A percentile compares a stretch with the other conserved stretches of the same genome.
Conservation (phyloP, 30 jellyfish, hydroid and myxozoan genomes). For the Rhopilema esculentum region DNA sequence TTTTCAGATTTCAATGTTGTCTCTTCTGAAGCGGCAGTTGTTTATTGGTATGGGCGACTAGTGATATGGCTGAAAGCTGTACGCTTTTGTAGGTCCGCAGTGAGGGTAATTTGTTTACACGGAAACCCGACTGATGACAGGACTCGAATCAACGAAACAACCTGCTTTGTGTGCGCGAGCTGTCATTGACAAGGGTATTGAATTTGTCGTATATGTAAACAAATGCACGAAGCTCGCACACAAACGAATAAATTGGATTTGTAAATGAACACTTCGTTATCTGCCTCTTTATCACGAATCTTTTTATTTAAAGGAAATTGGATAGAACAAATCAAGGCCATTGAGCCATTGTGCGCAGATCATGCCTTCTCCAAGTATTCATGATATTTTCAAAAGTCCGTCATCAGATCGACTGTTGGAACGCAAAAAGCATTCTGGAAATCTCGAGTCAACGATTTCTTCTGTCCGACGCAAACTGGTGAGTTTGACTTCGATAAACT, state of each 20-base stretch:
- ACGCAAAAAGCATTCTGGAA: not conserved
- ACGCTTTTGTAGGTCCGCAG: not conserved
- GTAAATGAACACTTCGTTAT: slow-evolving; percentile 41
- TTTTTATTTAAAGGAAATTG: slow-evolving; percentile 23
- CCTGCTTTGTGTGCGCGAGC: not conserved
- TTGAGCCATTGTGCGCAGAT: not conserved
- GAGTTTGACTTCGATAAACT: not conserved
- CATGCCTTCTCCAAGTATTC: not conserved
- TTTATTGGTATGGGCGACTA: too few species aligned
- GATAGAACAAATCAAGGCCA: slow-evolving; percentile 14
- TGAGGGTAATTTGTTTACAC: not conserved
- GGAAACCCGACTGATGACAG: not conserved
- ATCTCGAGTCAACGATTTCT: not conserved
- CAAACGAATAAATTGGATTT: slow-evolving; percentile 41
- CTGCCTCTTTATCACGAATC: not conserved
- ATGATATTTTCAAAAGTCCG: not conserved
- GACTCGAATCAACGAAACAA: not conserved
- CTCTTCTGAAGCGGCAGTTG: too few species aligned
- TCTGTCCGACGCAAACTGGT: not conserved
- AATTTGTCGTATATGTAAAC: not conserved
- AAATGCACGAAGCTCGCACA: slow-evolving; percentile 15
- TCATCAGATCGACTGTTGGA: not conserved
- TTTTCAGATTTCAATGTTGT: too few species aligned
- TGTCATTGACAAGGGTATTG: not conserved
- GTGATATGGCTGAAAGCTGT: too few species aligned